Base-by-base conservation (phyloP, 2,888 invertebrate species). In the Aromia moschata region DNA sequence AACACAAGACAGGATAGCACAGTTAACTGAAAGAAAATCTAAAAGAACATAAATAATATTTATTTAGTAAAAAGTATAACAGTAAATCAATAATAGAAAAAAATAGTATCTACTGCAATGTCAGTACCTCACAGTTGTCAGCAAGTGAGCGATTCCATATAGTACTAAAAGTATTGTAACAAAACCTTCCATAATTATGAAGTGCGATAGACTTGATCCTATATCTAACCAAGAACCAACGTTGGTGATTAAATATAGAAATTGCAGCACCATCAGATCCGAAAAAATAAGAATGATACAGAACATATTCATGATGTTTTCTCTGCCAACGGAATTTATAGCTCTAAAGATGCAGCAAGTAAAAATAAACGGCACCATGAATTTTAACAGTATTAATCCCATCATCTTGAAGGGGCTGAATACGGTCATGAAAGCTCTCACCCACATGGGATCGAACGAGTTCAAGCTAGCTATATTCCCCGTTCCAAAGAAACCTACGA, bases 391-490 rank as follows among this genome's bases (percentile, higher is more conserved):
- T 74, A 98, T 90, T 18, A 99, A 83, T 3, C 84, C 82, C 65
- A 91, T 90, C 87, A 98, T 98, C 5, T 91, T 81, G 77, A 94
- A 96, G 0, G 98, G 98, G 59, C 90, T 91, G 81, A 97, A 99
- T 7, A 94, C 89, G 0, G 95, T 92, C 9, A 98, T 83, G 75
- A 97, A 98, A 72, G 95, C 93, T 55, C 92, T 88, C 14, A 95
- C 92, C 84, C 95, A 93, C 76, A 91, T 88, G 0, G 97, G 94
- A 83, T 98, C 96, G 80, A 98, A 99, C 5, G 96, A 96, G 79
- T 96, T 98, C 25, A 99, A 83, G 62, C 97, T 97, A 5, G 97
- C 97, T 76, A 97, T 92, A 79, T 99, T 98, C n/a, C 98, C 98
- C 5, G 94, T 94, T 10, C 97, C 98, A 79, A 98, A 98, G 80